Conservation (phyloP, 2,113 vertebrate genomes). For the Xerus inauris region DNA sequence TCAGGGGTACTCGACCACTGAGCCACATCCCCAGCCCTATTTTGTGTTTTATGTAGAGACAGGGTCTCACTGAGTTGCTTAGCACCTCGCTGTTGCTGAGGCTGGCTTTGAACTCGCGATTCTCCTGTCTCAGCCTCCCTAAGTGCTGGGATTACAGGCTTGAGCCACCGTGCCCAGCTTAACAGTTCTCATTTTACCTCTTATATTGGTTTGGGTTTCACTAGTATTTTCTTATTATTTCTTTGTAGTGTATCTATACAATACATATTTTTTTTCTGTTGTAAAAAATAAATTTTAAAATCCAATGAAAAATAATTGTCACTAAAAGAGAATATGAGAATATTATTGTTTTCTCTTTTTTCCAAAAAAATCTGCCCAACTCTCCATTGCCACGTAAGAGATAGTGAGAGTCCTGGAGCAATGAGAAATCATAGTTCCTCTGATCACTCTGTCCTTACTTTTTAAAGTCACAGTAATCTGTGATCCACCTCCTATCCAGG, state of each 20-base stretch:
- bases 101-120: no score
- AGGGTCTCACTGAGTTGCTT: no score
- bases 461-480: not conserved
- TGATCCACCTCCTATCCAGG: not conserved
- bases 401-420: not conserved
- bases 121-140: no score
- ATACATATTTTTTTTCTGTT: not conserved
- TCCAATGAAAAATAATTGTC: not conserved
- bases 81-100: no score
- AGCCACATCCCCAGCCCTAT: no score
- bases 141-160: no score
- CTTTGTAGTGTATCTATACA: not conserved
- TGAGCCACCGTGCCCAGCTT: no score
- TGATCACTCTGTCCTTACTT: not conserved
- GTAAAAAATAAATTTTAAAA: not conserved
- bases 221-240: not conserved
- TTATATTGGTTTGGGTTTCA: not conserved
- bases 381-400: not conserved
- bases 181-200: not conserved
- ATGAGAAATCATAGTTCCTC: not conserved
- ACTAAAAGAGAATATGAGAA: no score
- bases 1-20: no score
- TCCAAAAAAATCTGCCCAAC: not conserved
- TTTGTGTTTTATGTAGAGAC: no score
- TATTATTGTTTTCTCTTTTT: not conserved